phyloP scores from a whole-genome alignment of 2,888 invertebrate genomes.

The Cryptophagus acutangulus region DNA sequence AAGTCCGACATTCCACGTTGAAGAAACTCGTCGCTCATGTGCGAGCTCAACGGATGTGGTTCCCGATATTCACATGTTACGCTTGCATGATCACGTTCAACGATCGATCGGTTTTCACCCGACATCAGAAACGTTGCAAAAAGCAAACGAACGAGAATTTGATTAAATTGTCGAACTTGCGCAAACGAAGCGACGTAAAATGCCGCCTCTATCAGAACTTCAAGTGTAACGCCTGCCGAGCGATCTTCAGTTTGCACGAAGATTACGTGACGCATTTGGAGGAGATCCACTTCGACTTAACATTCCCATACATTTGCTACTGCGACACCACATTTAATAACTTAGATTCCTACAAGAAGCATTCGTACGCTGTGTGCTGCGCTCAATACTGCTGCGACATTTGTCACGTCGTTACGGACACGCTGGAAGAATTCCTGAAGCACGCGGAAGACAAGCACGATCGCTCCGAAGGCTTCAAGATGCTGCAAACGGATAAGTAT shows the following conservation, averaged over 20 bases:
- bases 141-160: slow-evolving; percentile 25
- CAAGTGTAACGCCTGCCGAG: slow-evolving; percentile 41
- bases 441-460: slow-evolving; percentile 41
- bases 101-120: slow-evolving; percentile 40
- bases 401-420: slow-evolving; percentile 39
- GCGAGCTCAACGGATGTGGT: slow-evolving; percentile 43
- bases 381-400: slow-evolving; percentile 44
- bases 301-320: slow-evolving; percentile 32
- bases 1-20: slow-evolving; percentile 35
- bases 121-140: slow-evolving; percentile 36
- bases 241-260: slow-evolving; percentile 41
- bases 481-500: slow-evolving; percentile 38
- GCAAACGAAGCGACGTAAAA: slow-evolving; percentile 39
- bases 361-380: slow-evolving; percentile 40
- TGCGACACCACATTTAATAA: slow-evolving; percentile 37
- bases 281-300: slow-evolving; percentile 35
- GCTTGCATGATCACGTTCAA: slow-evolving; percentile 58
- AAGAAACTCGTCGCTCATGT: slow-evolving; percentile 42
- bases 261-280: slow-evolving; percentile 43
- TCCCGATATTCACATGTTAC: slow-evolving; percentile 60
- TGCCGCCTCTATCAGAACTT: slow-evolving; percentile 43
- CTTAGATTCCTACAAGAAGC: slow-evolving; percentile 41
- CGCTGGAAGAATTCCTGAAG: slow-evolving; percentile 38
- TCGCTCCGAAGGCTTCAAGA: slow-evolving; percentile 37
- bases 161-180: slow-evolving; percentile 37